These are phyloP conservation scores for Boloria selene DNA, from an alignment of 2,888 invertebrate genomes.

Conservation along the genomic window DNA sequence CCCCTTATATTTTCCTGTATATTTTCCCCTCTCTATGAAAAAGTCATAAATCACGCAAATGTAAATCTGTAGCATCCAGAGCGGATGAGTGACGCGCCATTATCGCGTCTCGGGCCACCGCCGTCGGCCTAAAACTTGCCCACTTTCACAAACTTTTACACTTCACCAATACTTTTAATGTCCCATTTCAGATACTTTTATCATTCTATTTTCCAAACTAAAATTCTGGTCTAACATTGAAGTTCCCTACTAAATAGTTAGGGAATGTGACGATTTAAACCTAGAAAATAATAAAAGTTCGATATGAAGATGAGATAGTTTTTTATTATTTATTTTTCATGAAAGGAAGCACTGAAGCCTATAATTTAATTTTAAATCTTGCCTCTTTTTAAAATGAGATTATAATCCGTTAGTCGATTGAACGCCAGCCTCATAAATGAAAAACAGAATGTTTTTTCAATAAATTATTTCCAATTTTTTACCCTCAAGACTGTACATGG, in stretches of 20 bases:
- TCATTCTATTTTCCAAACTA: constrained; percentile 46
- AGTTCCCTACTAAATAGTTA: constrained; percentile 31
- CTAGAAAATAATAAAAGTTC: no score
- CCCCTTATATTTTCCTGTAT: constrained; percentile 65
- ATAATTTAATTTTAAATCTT: background rate
- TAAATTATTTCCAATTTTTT: constrained; percentile 4
- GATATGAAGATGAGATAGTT: background rate
- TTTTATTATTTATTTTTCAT: constrained; percentile 1
- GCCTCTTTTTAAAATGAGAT: constrained; percentile 8
- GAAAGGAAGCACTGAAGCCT: background rate
- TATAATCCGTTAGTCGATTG: constrained; percentile 7
- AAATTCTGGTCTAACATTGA: constrained; percentile 42
- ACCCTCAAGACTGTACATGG: background rate
- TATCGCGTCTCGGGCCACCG: constrained; percentile 60
- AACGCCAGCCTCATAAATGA: constrained; percentile 4
- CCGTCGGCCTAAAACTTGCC: constrained; percentile 67
- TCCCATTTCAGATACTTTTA: constrained; percentile 45
- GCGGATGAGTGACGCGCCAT: constrained; percentile 80
- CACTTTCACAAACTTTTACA: constrained; percentile 50
- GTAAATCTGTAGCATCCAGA: constrained; percentile 80
- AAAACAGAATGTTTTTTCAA: constrained; percentile 8
- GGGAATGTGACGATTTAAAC: constrained; percentile 16
- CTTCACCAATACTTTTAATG: constrained; percentile 51
- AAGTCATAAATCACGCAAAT: constrained; percentile 80
- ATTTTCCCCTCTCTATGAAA: constrained; percentile 79